Evolutionary conservation across 2,797 vertebrate genomes (phyloP), one percentile per base, ranked within the genome.

Genomic region (Phalloptychus januarius): DNA sequence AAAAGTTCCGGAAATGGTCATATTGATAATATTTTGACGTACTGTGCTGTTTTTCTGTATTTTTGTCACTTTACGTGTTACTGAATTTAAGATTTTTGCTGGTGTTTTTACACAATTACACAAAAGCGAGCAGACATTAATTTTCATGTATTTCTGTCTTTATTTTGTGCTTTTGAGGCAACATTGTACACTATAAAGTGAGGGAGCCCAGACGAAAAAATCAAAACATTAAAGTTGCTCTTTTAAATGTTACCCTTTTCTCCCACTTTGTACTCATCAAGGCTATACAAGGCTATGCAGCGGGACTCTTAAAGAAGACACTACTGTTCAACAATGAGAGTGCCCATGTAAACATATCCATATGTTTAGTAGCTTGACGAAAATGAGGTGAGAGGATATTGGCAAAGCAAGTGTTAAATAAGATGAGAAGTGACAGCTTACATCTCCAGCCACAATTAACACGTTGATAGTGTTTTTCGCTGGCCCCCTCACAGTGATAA

Each of bases 361-460:
- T 93, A 88, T 96, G 96, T 95, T 97, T 95, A 45, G 91, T 88
- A 95, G 96, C 96, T 90, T 82, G 90, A 92, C 88, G 93, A 96
- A 96, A 96, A 96, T 90, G 94, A 96, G 94, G 95, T 91, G 94
- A 93, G 92, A 94, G 91, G 89, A 96, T 97, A 95, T 94, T 96
- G 96, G 95, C 94, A 87, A 95, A 92, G 95, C 93, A 85, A 94
- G 95, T 98, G 98, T 98, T 97, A 97, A 99, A 98, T 96, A 96
- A 96, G 97, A 98, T 97, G 96, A 97, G 97, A 98, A 97, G 97
- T 99, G 98, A 99, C 98, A 99, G 97, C 98, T 99, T 98, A 99
- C 97, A 98, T 97, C 97, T 97, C 96, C 86, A 85, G 97, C 96
- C 97, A 98, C 98, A 99, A 99, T 99, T 99, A 99, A 99, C 98